Evolutionary conservation across 2,888 invertebrate species (phyloP).

Genomic region (Acronicta aceris): DNA sequence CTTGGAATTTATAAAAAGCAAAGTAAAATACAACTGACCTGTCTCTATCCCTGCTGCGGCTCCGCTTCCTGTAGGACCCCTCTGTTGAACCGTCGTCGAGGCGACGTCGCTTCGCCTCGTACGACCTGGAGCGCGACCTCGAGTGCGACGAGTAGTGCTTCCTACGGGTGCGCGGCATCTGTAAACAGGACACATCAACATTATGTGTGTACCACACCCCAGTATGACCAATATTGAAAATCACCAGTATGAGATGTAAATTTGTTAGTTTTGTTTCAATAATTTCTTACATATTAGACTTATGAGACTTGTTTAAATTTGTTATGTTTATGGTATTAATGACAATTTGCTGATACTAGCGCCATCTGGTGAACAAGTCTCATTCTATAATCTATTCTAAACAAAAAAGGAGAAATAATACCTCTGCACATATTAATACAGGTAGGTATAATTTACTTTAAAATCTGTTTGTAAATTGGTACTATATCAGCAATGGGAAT

Average conservation of each 20-base stretch:
- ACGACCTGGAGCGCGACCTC: slow-evolving; percentile 87
- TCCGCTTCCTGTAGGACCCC: slow-evolving; percentile 83
- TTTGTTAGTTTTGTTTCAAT: slow-evolving; percentile 38
- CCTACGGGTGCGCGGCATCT: slow-evolving; percentile 96
- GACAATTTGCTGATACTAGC: slow-evolving; percentile 35
- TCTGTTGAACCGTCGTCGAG: slow-evolving; percentile 89
- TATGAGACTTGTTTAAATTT: slow-evolving; percentile 10
- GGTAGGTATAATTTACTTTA: background rate
- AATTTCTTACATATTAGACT: slow-evolving; percentile 6
- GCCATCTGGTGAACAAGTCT: slow-evolving; percentile 21
- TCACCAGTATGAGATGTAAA: slow-evolving; percentile 54
- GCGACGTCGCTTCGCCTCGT: slow-evolving; percentile 92
- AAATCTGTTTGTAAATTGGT: slow-evolving; percentile 19
- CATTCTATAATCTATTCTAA: slow-evolving; percentile 21
- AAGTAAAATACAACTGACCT: slow-evolving; percentile 86
- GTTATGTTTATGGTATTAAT: slow-evolving; percentile 9
- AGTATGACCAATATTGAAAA: slow-evolving; percentile 22
- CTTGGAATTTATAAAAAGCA: too few species aligned
- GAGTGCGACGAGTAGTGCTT: slow-evolving; percentile 93
- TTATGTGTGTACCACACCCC: slow-evolving; percentile 26
- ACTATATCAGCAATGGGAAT: slow-evolving; percentile 36
- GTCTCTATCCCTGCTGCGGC: slow-evolving; percentile 86
- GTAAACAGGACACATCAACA: slow-evolving; percentile 57
- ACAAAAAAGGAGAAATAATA: slow-evolving; percentile 55
- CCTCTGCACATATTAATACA: slow-evolving; percentile 41